Evolutionary conservation across 2,888 invertebrate species (phyloP).

Genomic region (Temnothorax unifasciatus): DNA sequence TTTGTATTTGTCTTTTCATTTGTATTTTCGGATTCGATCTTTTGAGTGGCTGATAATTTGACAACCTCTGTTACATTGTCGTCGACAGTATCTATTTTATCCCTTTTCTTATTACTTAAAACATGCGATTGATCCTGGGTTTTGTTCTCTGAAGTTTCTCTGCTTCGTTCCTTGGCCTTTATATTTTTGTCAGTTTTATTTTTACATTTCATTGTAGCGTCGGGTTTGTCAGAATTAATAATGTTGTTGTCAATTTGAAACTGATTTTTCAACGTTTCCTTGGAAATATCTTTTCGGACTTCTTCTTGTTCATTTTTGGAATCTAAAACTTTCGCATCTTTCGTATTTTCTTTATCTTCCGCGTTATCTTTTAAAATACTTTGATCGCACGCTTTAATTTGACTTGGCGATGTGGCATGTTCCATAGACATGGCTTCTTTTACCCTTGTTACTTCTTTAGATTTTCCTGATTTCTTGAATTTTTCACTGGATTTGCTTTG

Average conservation of each 20-base stretch:
- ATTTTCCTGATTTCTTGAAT: slow-evolving; percentile 72
- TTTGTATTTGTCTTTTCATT: slow-evolving; percentile 26
- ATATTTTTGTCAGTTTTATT: slow-evolving; percentile 28
- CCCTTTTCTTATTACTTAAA: slow-evolving; percentile 44
- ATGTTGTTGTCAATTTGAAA: neutral
- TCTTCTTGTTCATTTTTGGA: slow-evolving; percentile 43
- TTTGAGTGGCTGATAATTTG: slow-evolving; percentile 8
- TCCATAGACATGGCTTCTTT: slow-evolving; percentile 29
- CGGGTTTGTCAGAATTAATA: slow-evolving; percentile 17
- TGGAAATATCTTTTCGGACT: slow-evolving; percentile 21
- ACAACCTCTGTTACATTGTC: slow-evolving; percentile 4
- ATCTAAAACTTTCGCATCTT: slow-evolving; percentile 31
- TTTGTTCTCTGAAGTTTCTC: slow-evolving; percentile 55
- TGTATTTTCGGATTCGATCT: slow-evolving; percentile 16
- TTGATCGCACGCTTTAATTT: slow-evolving; percentile 39
- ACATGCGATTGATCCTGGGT: slow-evolving; percentile 45
- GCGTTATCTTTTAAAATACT: slow-evolving; percentile 49
- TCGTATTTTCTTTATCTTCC: slow-evolving; percentile 50
- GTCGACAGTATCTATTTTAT: slow-evolving; percentile 44
- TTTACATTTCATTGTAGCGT: slow-evolving; percentile 31
- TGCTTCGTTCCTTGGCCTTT: slow-evolving; percentile 45
- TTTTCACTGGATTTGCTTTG: slow-evolving; percentile 50
- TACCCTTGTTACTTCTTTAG: slow-evolving; percentile 63
- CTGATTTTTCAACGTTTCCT: slow-evolving; percentile 25
- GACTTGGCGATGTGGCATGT: slow-evolving; percentile 24